These are phyloP conservation scores for Zygothrica quintamaculata DNA, from an alignment of 2,888 invertebrate species.

Conservation along the genomic window DNA sequence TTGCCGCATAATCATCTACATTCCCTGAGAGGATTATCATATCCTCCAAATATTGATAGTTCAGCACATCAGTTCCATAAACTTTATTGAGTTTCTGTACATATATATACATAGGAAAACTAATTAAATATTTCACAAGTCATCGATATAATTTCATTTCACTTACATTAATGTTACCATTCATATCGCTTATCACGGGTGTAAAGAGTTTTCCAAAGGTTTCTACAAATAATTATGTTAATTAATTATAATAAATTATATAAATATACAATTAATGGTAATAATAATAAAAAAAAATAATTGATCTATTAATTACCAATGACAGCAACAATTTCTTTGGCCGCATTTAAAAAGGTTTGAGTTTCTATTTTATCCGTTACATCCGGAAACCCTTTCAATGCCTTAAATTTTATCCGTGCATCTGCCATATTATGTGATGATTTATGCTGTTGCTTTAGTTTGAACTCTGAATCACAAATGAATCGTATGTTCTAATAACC, in stretches of 20 bases:
- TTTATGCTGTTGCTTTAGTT: slow-evolving; percentile 19
- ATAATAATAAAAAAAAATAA: slow-evolving; percentile 1
- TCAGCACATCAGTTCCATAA: slow-evolving; percentile 86
- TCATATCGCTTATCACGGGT: slow-evolving; percentile 91
- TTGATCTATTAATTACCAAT: slow-evolving; percentile 86
- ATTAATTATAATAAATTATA: slow-evolving; percentile 1
- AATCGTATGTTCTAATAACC: slow-evolving; percentile 9
- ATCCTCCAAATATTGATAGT: slow-evolving; percentile 88
- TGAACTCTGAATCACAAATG: slow-evolving; percentile 55
- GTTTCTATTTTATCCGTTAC: slow-evolving; percentile 87
- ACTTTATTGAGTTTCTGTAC: slow-evolving; percentile 87
- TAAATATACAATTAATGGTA: slow-evolving; percentile 4
- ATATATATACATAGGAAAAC: no score
- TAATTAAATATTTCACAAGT: no score
- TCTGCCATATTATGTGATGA: slow-evolving; percentile 31
- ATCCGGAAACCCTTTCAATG: slow-evolving; percentile 86
- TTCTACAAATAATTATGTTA: slow-evolving; percentile 86
- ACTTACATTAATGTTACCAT: slow-evolving; percentile 90
- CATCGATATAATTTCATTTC: background rate
- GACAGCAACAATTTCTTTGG: slow-evolving; percentile 87
- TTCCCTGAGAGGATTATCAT: slow-evolving; percentile 88
- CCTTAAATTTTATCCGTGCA: slow-evolving; percentile 79
- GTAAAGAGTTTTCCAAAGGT: slow-evolving; percentile 90
- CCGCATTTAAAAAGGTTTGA: slow-evolving; percentile 87
- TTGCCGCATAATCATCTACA: slow-evolving; percentile 86